A percentile compares a stretch with the other conserved stretches of the same genome.
These are phyloP conservation scores for Syngnathoides biaculeatus DNA, from an alignment of 2,113 vertebrate species.

Conservation along the genomic window DNA sequence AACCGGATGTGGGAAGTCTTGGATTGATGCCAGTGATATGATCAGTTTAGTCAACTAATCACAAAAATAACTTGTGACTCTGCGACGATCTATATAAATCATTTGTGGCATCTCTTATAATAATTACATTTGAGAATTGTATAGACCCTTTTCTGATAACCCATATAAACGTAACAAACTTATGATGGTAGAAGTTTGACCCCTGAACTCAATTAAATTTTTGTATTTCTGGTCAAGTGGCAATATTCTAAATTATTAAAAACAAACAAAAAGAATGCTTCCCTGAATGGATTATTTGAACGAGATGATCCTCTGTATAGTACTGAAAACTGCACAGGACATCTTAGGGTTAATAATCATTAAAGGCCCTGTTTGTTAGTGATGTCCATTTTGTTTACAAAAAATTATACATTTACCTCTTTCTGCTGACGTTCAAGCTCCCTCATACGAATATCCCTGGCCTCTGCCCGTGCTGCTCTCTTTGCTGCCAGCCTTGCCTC, in stretches of 20 bases:
- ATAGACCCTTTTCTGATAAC: not conserved
- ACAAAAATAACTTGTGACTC: too few relatives aligned
- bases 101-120: too few relatives aligned
- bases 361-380: conserved; percentile 1
- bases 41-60: too few relatives aligned
- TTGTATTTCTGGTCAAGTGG: too few relatives aligned
- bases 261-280: too few relatives aligned
- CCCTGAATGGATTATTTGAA: not conserved
- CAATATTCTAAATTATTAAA: not conserved
- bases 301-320: not conserved
- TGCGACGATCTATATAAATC: too few relatives aligned
- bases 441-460: conserved; percentile 95
- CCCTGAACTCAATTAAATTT: not conserved
- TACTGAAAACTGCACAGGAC: not conserved
- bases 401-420: conserved; percentile 77
- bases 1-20: too few relatives aligned
- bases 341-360: conserved; percentile 8
- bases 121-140: too few relatives aligned
- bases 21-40: too few relatives aligned
- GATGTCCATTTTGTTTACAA: conserved; percentile 3
- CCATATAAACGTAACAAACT: not conserved
- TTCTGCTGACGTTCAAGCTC: conserved; percentile 95
- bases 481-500: conserved; percentile 96
- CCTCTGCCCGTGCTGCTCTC: conserved; percentile 92
- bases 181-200: not conserved